Conservation (phyloP, 2,113 vertebrate genomes). For the Prietella phreatophila region DNA sequence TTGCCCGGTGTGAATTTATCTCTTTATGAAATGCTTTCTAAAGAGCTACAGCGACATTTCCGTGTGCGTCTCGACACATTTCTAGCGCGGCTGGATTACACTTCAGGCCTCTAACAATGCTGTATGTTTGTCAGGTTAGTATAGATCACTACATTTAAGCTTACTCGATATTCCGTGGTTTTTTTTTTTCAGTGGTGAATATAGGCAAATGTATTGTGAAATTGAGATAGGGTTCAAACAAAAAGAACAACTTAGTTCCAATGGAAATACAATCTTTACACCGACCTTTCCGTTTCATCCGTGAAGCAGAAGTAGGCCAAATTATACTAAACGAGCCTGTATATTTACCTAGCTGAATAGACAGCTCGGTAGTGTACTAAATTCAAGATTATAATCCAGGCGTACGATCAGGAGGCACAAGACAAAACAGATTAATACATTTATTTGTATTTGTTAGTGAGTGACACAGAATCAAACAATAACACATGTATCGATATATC, state of each 20-base stretch:
- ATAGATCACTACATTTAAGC: neutral
- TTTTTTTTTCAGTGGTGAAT: neutral
- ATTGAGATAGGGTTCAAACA: neutral
- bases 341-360: neutral
- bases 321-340: neutral
- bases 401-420: slow-evolving; percentile 36
- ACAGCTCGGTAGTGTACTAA: neutral
- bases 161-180: no score
- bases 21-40: neutral
- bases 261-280: neutral
- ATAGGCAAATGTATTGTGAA: neutral
- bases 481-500: neutral
- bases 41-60: neutral
- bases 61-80: neutral
- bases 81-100: no score
- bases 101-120: neutral
- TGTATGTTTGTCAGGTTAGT: neutral
- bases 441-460: slow-evolving; percentile 40
- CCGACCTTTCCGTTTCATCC: neutral
- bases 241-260: neutral
- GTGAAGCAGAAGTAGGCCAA: neutral
- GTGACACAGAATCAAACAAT: neutral
- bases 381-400: neutral
- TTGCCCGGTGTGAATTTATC: neutral
- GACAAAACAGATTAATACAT: slow-evolving; percentile 26